These are phyloP conservation scores for Macropodus opercularis DNA, from an alignment of 2,797 vertebrate genomes.

Conservation along the genomic window DNA sequence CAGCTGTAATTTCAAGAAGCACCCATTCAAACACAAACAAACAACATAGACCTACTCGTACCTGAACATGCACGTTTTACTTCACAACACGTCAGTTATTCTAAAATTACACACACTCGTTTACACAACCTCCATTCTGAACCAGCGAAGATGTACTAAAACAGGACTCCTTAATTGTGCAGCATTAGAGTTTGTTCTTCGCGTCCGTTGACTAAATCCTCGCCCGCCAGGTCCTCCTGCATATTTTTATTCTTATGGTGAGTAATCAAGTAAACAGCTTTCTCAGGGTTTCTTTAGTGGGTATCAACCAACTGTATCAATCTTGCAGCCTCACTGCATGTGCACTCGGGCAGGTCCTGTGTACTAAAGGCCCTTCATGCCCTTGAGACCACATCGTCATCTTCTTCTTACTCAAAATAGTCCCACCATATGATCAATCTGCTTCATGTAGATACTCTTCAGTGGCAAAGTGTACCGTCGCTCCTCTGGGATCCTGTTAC, in stretches of 20 bases:
- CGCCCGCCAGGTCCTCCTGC: background rate
- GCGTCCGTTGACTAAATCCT: background rate
- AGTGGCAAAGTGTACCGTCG: slow-evolving; percentile 90
- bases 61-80: slow-evolving; percentile 14
- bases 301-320: slow-evolving; percentile 8
- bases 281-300: slow-evolving; percentile 40
- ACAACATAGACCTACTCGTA: slow-evolving; percentile 3
- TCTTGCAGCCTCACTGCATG: slow-evolving; percentile 18
- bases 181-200: slow-evolving; percentile 17
- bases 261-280: slow-evolving; percentile 17
- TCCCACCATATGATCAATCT: slow-evolving; percentile 99
- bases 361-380: slow-evolving; percentile 11
- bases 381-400: slow-evolving; percentile 9
- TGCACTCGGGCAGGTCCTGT: slow-evolving; percentile 7
- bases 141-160: slow-evolving; percentile 17
- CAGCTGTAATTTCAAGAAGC: slow-evolving; percentile 36
- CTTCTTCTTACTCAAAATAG: slow-evolving; percentile 81
- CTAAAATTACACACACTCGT: slow-evolving; percentile 32
- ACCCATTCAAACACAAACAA: slow-evolving; percentile 1
- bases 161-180: slow-evolving; percentile 14
- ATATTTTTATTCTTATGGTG: slow-evolving; percentile 29
- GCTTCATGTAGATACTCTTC: slow-evolving; percentile 98
- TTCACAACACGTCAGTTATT: slow-evolving; percentile 17
- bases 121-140: slow-evolving; percentile 17
- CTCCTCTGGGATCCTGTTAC: slow-evolving; percentile 93